Conservation (phyloP, 2,113 vertebrate genomes). For the Cacatua alba region DNA sequence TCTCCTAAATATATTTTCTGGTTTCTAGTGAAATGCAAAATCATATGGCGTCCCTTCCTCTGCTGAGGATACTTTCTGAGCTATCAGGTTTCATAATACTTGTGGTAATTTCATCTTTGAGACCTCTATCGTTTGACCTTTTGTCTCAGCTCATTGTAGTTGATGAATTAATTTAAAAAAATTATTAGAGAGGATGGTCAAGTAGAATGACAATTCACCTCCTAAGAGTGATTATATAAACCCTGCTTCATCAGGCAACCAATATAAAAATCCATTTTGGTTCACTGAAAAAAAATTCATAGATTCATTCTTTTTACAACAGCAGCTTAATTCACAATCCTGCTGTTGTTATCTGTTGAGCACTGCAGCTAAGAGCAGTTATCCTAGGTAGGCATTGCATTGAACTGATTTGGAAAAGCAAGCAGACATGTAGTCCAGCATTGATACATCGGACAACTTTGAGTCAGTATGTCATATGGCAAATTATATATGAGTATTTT, state of each 20-base stretch:
- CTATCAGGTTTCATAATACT: neutral
- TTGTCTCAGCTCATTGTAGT: neutral
- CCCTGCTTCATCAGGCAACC: neutral
- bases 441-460: neutral
- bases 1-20: neutral
- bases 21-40: neutral
- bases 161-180: neutral
- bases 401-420: neutral
- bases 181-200: neutral
- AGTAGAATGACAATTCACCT: neutral
- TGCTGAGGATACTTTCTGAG: neutral
- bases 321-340: neutral
- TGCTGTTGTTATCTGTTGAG: neutral
- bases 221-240: neutral
- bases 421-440: neutral
- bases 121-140: neutral
- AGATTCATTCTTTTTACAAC: neutral
- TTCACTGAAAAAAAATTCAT: neutral
- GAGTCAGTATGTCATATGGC: neutral
- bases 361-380: neutral
- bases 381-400: neutral
- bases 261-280: neutral
- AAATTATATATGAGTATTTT: neutral
- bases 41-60: neutral
- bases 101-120: neutral